A percentile compares a stretch with the other conserved stretches of the same genome.
Conservation (phyloP, 2,113 vertebrate species). For the Stercorarius parasiticus region DNA sequence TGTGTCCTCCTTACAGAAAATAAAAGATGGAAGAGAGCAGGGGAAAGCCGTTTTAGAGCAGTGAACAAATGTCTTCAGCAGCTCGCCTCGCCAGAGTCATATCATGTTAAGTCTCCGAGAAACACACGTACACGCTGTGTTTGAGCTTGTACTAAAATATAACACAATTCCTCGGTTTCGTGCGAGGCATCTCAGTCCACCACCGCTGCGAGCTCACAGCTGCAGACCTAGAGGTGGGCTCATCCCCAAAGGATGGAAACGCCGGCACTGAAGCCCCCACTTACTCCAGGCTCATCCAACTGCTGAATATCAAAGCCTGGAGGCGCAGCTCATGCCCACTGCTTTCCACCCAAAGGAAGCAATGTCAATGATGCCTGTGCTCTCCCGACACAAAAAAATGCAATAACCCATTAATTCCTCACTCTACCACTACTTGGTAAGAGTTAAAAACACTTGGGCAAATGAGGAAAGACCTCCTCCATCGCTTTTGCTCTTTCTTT, state of each 20-base stretch:
- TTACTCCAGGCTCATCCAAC: background rate
- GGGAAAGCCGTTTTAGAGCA: background rate
- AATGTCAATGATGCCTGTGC: background rate
- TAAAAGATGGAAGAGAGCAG: background rate
- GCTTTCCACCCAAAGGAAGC: background rate
- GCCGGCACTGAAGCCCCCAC: rapidly evolving
- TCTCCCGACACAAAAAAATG: background rate
- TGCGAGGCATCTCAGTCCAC: background rate
- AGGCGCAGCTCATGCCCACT: background rate
- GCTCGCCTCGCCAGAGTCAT: background rate
- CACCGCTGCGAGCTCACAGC: rapidly evolving
- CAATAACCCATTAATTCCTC: background rate
- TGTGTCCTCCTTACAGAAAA: background rate
- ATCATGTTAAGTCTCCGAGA: background rate
- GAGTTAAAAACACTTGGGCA: background rate
- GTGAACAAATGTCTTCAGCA: background rate
- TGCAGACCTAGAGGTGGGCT: background rate
- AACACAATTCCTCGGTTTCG: rapidly evolving
- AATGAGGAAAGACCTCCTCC: background rate
- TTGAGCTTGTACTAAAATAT: background rate
- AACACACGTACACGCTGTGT: rapidly evolving
- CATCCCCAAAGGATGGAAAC: no score
- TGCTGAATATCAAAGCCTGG: background rate
- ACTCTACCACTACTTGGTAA: background rate
- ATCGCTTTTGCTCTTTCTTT: background rate